Evolutionary conservation across 2,888 invertebrate species (phyloP), one percentile per base, ranked within the genome.

Genomic region (Ceramica pisi): DNA sequence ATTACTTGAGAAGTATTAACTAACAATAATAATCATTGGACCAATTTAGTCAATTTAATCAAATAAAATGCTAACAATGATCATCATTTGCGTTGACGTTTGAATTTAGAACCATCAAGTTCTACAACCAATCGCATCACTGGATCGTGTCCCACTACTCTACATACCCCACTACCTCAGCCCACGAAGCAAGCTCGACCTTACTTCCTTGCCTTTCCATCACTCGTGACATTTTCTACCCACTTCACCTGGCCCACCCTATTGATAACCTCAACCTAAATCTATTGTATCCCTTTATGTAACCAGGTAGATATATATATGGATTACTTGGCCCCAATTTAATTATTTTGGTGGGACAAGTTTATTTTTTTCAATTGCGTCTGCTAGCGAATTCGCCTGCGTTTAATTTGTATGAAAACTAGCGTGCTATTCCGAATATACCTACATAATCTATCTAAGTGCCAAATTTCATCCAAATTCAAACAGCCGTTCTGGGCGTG

Each of bases 231-330:
- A 81, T 77, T 82, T 75, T 71, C 41, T 62, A 62, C 70, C 79
- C 73, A 23, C 60, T 64, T 61, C 66, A 76, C 67, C 72, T 67
- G 61, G 59, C 71, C 65, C 72, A 71, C 44, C 75, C 57, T 62
- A 57, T 60, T 67, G 75, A 69, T 70, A 78, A 78, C 77, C 80
- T 80, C 76, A 75, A 73, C 74, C 80, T 59, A 76, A 72, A 83
- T 76, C 67, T 63, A 67, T 78, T 69, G 68, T 70, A 64, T 64
- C 16, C 41, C 61, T 59, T n/a, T 62, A 50, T 23, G n/a, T 71
- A 60, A 62, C 61, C 59, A 41, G 26, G 19, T 59, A 14, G 26
- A 21, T 59, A 57, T 71, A 12, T 57, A 57, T 62, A 56, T 19
- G 35, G n/a, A 57, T 57, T 23, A n/a, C 19, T 41, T 31, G 23